These are phyloP conservation scores for Sebastes trivittatus DNA, from an alignment of 2,797 vertebrate species.

Conservation along the genomic window DNA sequence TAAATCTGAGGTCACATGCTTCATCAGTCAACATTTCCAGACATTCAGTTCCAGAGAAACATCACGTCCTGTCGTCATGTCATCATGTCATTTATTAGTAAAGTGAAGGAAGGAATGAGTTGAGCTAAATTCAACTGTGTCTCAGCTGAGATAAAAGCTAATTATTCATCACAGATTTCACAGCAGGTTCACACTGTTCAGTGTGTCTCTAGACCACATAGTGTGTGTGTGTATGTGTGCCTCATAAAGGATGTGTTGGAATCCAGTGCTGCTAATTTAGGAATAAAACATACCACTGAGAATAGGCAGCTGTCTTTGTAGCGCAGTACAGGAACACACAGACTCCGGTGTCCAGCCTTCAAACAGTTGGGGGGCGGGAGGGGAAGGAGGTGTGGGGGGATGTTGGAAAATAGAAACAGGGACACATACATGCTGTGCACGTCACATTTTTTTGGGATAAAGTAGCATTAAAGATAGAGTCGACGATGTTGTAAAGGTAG, in stretches of 20 bases:
- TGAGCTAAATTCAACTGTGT: neutral
- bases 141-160: slow-evolving; percentile 2
- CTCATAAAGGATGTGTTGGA: slow-evolving; percentile 53
- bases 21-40: neutral
- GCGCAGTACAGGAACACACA: slow-evolving; percentile 41
- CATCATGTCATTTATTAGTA: neutral
- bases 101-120: neutral
- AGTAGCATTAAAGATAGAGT: neutral
- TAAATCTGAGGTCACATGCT: neutral
- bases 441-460: neutral
- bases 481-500: no score
- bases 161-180: neutral
- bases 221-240: neutral
- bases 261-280: slow-evolving; percentile 72
- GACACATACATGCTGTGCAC: slow-evolving; percentile 6
- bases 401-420: slow-evolving; percentile 28
- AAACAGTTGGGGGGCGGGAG: neutral
- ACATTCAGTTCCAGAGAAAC: neutral
- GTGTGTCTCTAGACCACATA: neutral
- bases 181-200: neutral
- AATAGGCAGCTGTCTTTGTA: slow-evolving; percentile 77
- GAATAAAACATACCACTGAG: slow-evolving; percentile 63
- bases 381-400: neutral
- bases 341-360: slow-evolving; percentile 3
- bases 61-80: neutral